A percentile compares a stretch with the other conserved stretches of the same genome.
phyloP scores from a whole-genome alignment of 2,113 vertebrate species.

The Nyctereutes procyonoides region DNA sequence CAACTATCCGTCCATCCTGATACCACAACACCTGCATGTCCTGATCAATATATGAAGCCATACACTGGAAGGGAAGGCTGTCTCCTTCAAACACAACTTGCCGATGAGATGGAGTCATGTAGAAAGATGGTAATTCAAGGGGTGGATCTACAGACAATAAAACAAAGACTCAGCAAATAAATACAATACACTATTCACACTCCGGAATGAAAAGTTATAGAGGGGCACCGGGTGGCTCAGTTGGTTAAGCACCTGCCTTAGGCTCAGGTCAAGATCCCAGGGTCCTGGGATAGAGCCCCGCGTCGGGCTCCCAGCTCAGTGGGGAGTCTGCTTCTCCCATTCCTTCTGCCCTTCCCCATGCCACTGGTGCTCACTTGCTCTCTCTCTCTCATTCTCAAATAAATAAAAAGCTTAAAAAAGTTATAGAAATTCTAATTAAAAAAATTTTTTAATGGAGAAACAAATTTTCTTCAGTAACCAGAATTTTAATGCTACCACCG shows the following conservation, averaged over 20 bases:
- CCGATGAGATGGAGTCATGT: conserved; percentile 96
- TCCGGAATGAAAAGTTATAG: neutral
- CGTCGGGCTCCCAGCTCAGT: neutral
- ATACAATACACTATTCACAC: accelerated
- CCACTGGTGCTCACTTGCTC: neutral
- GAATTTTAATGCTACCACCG: neutral
- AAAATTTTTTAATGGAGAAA: neutral
- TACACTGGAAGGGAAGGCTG: conserved; percentile 97
- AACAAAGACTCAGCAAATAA: neutral
- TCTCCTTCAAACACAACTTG: conserved; percentile 99
- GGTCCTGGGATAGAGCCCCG: neutral
- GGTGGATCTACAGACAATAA: conserved; percentile 90
- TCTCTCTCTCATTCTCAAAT: neutral
- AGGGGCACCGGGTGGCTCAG: neutral
- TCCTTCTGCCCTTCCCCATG: neutral
- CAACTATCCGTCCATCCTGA: conserved; percentile 96
- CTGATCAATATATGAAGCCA: conserved; percentile 96
- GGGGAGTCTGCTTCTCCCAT: neutral
- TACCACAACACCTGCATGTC: conserved; percentile 99
- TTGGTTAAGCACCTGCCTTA: neutral
- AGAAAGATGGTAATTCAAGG: conserved; percentile 96
- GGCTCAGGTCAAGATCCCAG: neutral
- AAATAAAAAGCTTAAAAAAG: neutral
- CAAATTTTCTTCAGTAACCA: neutral
- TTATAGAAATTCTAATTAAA: neutral